Evolutionary conservation across 2,888 invertebrate genomes (phyloP), one percentile per base, ranked within the genome.

Genomic region (Eristalinus sepulchralis): DNA sequence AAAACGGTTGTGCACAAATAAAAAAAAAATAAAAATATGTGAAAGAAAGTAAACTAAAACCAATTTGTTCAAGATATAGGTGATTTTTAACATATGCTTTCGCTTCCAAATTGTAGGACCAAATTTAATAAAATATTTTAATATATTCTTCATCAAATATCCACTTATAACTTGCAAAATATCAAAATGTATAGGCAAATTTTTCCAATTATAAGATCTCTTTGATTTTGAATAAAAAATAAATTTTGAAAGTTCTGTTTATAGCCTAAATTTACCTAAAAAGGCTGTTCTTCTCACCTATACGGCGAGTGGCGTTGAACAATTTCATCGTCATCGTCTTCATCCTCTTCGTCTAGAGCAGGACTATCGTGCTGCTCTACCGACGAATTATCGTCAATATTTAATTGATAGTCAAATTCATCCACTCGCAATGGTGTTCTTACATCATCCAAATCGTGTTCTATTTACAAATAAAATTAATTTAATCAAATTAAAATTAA

Each of bases 291-390:
- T 88, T 89, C 90, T 90, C 90, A 91, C 91, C 91, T 91, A 90
- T 91, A 92, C 39, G 93, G 92, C 88, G 92, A 92, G 88, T 92
- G 90, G 17, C 91, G 90, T n/a, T 90, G 91, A 57, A 91, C 91
- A 47, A 91, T 90, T 36, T 89, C 90, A 60, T 90, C 57, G 13
- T 90, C 90, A 55, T 90, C 76, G 20, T 90, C 90, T 27, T 88
- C 87, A 62, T 80, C 88, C 9, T 83, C 83, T 70, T 81, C 73
- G 57, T 83, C 84, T 57, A 88, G 82, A 62, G 91, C 90, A 87
- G 91, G 90, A 83, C 91, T 91, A 78, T 91, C 91, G 3, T 91
- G 90, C 80, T 91, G 90, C 33, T 91, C 90, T 62, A 90, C 88
- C 10, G 92, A 91, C 31, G 91, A 91, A 88, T 91, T 91, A 70